phyloP scores from a whole-genome alignment of 2,797 vertebrate species.

The Anguilla pacifica region DNA sequence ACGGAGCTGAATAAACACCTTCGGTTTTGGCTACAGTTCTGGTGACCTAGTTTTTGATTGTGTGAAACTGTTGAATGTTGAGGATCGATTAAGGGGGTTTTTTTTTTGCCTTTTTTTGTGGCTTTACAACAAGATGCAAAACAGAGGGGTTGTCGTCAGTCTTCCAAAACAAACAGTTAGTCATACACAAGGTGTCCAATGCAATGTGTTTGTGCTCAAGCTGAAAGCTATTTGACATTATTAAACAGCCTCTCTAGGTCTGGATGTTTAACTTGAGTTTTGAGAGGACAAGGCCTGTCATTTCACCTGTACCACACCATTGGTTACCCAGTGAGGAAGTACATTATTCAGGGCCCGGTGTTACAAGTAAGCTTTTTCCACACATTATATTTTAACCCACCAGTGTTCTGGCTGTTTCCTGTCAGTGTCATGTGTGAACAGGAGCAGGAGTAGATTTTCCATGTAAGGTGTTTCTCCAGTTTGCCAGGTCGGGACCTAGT shows the following conservation, averaged over 20 bases:
- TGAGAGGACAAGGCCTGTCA: neutral
- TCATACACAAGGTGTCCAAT: neutral
- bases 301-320: neutral
- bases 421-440: too few species aligned
- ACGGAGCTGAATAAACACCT: neutral
- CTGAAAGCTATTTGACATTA: neutral
- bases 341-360: neutral
- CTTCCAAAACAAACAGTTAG: neutral
- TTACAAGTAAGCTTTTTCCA: neutral
- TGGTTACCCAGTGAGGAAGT: neutral
- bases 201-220: neutral
- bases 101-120: neutral
- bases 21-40: neutral
- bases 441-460: too few species aligned
- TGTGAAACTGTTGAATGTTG: conserved; percentile 1
- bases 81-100: neutral
- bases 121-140: neutral
- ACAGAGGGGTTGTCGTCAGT: neutral
- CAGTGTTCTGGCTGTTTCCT: too few species aligned
- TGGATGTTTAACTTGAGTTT: neutral
- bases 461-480: too few species aligned
- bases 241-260: neutral
- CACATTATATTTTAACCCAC: too few species aligned
- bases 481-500: too few species aligned
- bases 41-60: neutral